Evolutionary conservation across 2,888 invertebrate genomes (phyloP).

Genomic region (Polietes domitor): DNA sequence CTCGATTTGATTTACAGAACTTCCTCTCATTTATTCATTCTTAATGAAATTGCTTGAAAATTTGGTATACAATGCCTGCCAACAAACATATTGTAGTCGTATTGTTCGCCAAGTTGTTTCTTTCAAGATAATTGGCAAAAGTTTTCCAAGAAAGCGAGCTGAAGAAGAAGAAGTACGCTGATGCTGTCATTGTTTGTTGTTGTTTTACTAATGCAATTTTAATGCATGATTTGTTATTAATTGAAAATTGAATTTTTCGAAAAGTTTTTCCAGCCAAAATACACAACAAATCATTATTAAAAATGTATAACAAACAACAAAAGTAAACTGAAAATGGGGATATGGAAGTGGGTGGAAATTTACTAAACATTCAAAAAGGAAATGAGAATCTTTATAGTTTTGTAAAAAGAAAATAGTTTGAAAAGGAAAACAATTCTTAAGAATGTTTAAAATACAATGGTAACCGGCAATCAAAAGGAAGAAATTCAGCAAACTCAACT

Average conservation of each 20-base stretch:
- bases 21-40: background rate
- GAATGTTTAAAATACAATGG: background rate
- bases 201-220: conserved; percentile 77
- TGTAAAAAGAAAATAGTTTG: background rate
- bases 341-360: too few relatives aligned
- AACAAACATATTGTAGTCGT: conserved; percentile 62
- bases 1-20: background rate
- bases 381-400: conserved; percentile 4
- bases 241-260: conserved; percentile 70
- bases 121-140: conserved; percentile 56
- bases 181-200: conserved; percentile 15
- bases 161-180: background rate
- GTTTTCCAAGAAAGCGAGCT: conserved; percentile 37
- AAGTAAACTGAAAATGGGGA: conserved; percentile 42
- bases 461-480: background rate
- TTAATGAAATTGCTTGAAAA: conserved; percentile 16
- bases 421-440: conserved; percentile 1
- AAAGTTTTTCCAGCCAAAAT: conserved; percentile 43
- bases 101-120: conserved; percentile 50
- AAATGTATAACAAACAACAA: conserved; percentile 44
- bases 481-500: too few relatives aligned
- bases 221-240: conserved; percentile 80
- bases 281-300: conserved; percentile 59
- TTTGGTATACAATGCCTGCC: conserved; percentile 12
- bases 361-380: background rate